Conservation (phyloP, 2,888 invertebrate species). For the Furcula furcula region DNA sequence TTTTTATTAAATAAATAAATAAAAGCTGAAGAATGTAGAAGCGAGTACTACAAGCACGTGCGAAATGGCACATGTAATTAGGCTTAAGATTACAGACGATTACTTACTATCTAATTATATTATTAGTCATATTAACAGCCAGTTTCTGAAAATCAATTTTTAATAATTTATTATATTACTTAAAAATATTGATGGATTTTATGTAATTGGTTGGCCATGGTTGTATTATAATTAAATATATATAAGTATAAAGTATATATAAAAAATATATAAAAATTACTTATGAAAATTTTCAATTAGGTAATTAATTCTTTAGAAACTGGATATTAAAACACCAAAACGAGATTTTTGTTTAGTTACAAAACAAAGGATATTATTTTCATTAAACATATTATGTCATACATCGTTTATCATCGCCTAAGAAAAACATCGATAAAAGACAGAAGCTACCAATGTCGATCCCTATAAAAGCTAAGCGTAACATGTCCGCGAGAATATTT, state of each 20-base stretch:
- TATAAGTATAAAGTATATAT: too few relatives aligned
- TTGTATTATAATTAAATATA: too few relatives aligned
- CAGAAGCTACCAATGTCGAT: slow-evolving; percentile 15
- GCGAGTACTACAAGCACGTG: slow-evolving; percentile 65
- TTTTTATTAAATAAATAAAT: slow-evolving; percentile 62
- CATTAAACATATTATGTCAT: too few relatives aligned
- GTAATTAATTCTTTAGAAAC: slow-evolving; percentile 1
- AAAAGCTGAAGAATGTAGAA: slow-evolving; percentile 45
- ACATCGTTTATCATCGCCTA: too few relatives aligned
- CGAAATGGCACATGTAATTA: slow-evolving; percentile 75
- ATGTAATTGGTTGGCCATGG: too few relatives aligned
- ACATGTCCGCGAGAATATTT: slow-evolving; percentile 6
- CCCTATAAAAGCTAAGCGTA: slow-evolving; percentile 24
- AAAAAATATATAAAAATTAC: too few relatives aligned
- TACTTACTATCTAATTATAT: slow-evolving; percentile 21
- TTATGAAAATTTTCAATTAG: too few relatives aligned
- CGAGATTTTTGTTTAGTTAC: neutral
- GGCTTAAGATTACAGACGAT: slow-evolving; percentile 52
- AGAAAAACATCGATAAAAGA: too few relatives aligned
- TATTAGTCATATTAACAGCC: slow-evolving; percentile 9
- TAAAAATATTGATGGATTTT: too few relatives aligned
- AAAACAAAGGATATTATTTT: too few relatives aligned
- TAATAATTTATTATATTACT: neutral
- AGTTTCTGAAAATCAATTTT: slow-evolving; percentile 8
- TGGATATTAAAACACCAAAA: neutral